These are phyloP conservation scores for Glomeris maerens DNA, from an alignment of 1,140 invertebrate genomes.

Conservation along the genomic window DNA sequence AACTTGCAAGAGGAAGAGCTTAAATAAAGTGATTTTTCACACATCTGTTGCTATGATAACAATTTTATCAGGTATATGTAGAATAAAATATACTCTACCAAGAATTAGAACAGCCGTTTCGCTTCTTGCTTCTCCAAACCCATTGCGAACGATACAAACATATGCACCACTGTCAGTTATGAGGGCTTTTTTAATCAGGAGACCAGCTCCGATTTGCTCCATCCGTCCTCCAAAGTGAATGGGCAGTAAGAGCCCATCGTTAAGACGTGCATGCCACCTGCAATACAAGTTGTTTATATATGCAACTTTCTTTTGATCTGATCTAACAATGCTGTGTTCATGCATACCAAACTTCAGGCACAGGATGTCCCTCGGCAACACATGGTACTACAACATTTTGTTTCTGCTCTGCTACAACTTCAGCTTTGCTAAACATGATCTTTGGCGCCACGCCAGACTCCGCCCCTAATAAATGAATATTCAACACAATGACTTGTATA, in stretches of 20 bases:
- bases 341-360: conserved; percentile 25
- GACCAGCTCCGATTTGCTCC: conserved; percentile 5
- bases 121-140: conserved; percentile 1
- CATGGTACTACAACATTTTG: conserved; percentile 23
- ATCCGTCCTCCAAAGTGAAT: conserved; percentile 9
- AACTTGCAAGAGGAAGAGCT: no score
- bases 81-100: no score
- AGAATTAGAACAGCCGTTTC: conserved; percentile 6
- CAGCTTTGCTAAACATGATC: conserved; percentile 9
- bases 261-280: conserved; percentile 9
- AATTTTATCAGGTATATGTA: no score
- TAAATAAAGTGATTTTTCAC: no score
- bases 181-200: conserved; percentile 8
- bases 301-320: no score
- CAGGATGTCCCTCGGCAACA: conserved; percentile 29
- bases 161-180: conserved; percentile 9
- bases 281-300: not conserved
- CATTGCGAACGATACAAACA: conserved; percentile 10
- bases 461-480: no score
- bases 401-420: conserved; percentile 10
- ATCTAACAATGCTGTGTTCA: not conserved
- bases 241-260: conserved; percentile 6
- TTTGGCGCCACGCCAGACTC: conserved; percentile 22
- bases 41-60: no score
- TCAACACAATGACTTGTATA: no score